These are phyloP conservation scores for Oncorhynchus masou DNA, from an alignment of 2,113 vertebrate species.

Conservation along the genomic window DNA sequence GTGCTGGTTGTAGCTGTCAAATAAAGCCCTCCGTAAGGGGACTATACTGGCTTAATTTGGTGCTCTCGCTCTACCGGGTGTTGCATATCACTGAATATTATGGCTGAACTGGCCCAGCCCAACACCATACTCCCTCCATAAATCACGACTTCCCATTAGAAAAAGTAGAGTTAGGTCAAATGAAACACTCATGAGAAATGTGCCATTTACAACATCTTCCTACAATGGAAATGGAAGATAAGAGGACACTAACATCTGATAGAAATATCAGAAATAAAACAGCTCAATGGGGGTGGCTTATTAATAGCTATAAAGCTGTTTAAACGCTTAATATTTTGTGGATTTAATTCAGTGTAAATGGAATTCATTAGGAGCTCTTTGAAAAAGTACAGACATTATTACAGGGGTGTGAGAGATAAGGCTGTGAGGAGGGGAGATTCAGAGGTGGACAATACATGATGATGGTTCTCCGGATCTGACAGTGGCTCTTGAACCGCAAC, in stretches of 20 bases:
- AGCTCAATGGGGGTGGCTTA: slow-evolving; percentile 15
- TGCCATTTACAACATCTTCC: slow-evolving; percentile 16
- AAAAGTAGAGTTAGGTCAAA: slow-evolving; percentile 24
- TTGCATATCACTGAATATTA: slow-evolving; percentile 37
- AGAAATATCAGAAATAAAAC: slow-evolving; percentile 15
- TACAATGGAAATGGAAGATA: slow-evolving; percentile 10
- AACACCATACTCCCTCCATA: slow-evolving; percentile 3
- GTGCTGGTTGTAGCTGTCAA: slow-evolving; percentile 29
- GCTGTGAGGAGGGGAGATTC: background rate
- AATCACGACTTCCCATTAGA: slow-evolving; percentile 9
- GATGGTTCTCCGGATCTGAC: slow-evolving; percentile 13
- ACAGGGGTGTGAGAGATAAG: slow-evolving; percentile 2
- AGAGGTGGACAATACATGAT: slow-evolving; percentile 7
- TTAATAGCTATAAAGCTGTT: slow-evolving; percentile 30
- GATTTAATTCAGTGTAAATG: slow-evolving; percentile 44
- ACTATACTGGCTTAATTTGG: slow-evolving; percentile 47
- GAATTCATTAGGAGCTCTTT: slow-evolving; percentile 31
- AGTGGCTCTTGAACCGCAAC: background rate
- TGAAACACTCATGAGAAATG: slow-evolving; percentile 10
- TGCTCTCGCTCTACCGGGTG: slow-evolving; percentile 38
- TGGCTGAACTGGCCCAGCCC: slow-evolving; percentile 5
- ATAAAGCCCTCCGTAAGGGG: slow-evolving; percentile 52
- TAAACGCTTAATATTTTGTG: slow-evolving; percentile 25
- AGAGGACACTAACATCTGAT: background rate
- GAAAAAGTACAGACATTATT: slow-evolving; percentile 19